Conservation (phyloP, 1,140 invertebrate genomes). For the Brachionus asplanchnoidis region DNA sequence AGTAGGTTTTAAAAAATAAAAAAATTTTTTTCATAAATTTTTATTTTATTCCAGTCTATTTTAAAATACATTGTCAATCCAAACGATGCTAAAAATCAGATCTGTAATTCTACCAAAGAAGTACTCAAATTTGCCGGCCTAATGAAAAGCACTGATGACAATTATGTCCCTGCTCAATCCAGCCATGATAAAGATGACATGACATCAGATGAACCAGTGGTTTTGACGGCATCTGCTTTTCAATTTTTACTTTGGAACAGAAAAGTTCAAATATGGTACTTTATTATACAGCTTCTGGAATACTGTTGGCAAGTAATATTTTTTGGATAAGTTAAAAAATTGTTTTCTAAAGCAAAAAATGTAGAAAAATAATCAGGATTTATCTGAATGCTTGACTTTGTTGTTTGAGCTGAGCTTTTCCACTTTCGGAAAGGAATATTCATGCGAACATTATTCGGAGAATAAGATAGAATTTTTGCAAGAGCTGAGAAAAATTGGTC, state of each 20-base stretch:
- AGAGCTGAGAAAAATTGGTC: conserved; percentile 89
- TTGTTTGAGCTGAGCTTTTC: conserved; percentile 93
- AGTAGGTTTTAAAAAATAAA: conserved; percentile 46
- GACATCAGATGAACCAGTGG: not conserved
- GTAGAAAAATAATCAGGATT: conserved; percentile 68
- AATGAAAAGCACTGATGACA: conserved; percentile 22
- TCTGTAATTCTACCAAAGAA: conserved; percentile 33
- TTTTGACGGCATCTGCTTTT: conserved; percentile 80
- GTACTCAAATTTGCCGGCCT: conserved; percentile 28
- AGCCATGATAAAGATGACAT: not conserved
- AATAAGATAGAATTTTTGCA: conserved; percentile 77
- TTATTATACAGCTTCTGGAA: conserved; percentile 88
- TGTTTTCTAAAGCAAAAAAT: conserved; percentile 44
- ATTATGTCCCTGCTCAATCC: not conserved
- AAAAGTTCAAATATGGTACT: conserved; percentile 86
- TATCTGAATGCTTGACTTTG: conserved; percentile 86
- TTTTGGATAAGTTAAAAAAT: not conserved
- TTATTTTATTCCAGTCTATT: conserved; percentile 14
- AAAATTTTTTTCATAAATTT: not conserved
- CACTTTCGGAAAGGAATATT: conserved; percentile 91
- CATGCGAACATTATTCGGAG: conserved; percentile 84
- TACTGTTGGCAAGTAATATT: conserved; percentile 9
- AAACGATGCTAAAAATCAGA: conserved; percentile 36
- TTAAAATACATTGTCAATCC: conserved; percentile 35
- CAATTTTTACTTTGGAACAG: conserved; percentile 91